Evolutionary conservation across 2,888 invertebrate genomes (phyloP).

Genomic region (Phyllotreta striolata): DNA sequence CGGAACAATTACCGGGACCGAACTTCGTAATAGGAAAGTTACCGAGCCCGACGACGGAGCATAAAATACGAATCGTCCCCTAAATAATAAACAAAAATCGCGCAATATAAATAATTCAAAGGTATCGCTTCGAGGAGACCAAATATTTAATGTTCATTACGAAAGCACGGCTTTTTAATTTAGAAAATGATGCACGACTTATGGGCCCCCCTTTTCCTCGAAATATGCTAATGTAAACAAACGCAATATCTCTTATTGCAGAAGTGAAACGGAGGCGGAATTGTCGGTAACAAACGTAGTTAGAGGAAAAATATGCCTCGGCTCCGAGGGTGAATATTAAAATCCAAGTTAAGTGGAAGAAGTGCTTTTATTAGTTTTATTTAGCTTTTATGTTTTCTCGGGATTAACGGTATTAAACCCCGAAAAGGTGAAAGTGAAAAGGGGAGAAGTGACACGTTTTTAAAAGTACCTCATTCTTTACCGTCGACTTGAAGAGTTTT

Average conservation of each 20-base stretch:
- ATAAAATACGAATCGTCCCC: no score
- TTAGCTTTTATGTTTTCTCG: constrained; percentile 7
- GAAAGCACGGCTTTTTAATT: constrained; percentile 22
- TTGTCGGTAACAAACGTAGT: constrained; percentile 12
- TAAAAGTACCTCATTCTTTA: neutral
- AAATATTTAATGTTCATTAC: constrained; percentile 25
- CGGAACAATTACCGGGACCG: no score
- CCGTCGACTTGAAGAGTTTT: no score
- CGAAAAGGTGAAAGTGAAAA: constrained; percentile 14
- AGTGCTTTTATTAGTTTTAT: constrained; percentile 16
- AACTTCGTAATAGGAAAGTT: no score
- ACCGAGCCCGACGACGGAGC: no score
- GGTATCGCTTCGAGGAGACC: no score
- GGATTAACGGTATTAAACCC: neutral
- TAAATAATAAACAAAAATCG: no score
- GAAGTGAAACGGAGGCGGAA: constrained; percentile 7
- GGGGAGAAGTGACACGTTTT: constrained; percentile 2
- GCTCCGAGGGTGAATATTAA: constrained; percentile 15
- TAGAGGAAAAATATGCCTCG: constrained; percentile 11
- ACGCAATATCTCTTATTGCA: constrained; percentile 24
- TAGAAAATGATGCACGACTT: constrained; percentile 20
- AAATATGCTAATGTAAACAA: constrained; percentile 25
- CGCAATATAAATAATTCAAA: no score
- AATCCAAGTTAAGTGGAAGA: constrained; percentile 14
- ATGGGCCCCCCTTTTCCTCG: constrained; percentile 6